Conservation (phyloP, 2,797 vertebrate genomes). For the Melanogrammus aeglefinus region DNA sequence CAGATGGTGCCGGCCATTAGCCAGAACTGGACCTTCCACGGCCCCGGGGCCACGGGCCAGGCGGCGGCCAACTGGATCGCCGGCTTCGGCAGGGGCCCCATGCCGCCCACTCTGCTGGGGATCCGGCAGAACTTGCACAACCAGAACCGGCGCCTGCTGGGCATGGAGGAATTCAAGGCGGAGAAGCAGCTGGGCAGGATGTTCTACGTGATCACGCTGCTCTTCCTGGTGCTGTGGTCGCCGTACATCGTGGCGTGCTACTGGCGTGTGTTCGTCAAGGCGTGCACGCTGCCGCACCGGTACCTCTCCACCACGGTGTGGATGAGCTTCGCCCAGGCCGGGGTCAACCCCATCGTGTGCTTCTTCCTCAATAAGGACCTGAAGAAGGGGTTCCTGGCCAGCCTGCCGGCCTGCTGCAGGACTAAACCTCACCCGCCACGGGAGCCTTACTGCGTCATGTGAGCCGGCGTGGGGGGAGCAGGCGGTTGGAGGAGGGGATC, state of each 20-base stretch:
- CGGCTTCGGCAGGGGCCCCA: conserved; percentile 86
- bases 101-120: conserved; percentile 87
- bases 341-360: conserved; percentile 87
- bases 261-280: conserved; percentile 90
- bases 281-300: conserved; percentile 84
- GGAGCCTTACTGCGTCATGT: conserved; percentile 90
- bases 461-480: conserved; percentile 56
- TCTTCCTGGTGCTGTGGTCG: conserved; percentile 89
- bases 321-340: conserved; percentile 90
- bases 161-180: conserved; percentile 88
- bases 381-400: conserved; percentile 87
- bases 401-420: conserved; percentile 84
- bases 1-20: conserved; percentile 91
- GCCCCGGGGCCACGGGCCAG: conserved; percentile 87
- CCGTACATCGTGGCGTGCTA: conserved; percentile 91
- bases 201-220: conserved; percentile 89
- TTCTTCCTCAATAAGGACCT: conserved; percentile 92
- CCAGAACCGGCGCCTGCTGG: conserved; percentile 84
- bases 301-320: conserved; percentile 89
- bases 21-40: conserved; percentile 92
- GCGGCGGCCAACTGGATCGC: conserved; percentile 91
- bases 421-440: conserved; percentile 85
- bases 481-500: conserved; percentile 6
- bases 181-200: conserved; percentile 89
- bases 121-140: conserved; percentile 86